These are phyloP conservation scores for Neotragus moschatus DNA, from an alignment of 2,113 vertebrate genomes.

Conservation along the genomic window DNA sequence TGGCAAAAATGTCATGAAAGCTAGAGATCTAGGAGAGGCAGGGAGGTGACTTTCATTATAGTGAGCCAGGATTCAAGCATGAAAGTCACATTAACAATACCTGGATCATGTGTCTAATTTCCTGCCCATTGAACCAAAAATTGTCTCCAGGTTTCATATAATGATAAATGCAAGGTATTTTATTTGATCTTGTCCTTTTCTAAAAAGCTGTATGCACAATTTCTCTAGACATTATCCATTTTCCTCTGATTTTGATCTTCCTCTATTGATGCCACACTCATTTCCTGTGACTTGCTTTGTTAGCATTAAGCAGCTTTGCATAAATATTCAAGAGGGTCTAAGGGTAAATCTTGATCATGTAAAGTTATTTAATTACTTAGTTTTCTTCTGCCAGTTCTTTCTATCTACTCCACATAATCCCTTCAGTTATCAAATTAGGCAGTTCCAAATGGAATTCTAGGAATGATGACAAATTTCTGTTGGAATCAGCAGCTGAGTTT, in stretches of 20 bases:
- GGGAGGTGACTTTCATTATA: not conserved
- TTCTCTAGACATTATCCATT: constrained; percentile 38
- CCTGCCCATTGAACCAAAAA: constrained; percentile 50
- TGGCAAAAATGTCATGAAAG: constrained; percentile 20
- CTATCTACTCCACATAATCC: not conserved
- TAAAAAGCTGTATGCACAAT: not conserved
- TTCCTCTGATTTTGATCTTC: constrained; percentile 34
- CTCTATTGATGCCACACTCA: constrained; percentile 20
- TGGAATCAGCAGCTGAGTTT: not conserved
- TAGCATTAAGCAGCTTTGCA: not conserved
- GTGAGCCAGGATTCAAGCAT: constrained; percentile 6
- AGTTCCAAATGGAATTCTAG: constrained; percentile 22
- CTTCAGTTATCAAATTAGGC: not conserved
- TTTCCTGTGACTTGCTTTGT: constrained; percentile 22
- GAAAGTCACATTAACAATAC: constrained; percentile 41
- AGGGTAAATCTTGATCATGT: not conserved
- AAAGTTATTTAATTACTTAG: not conserved
- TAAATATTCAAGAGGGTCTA: not conserved
- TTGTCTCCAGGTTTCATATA: constrained; percentile 38
- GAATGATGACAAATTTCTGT: not conserved
- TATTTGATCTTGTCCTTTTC: not conserved
- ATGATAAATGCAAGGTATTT: constrained; percentile 41
- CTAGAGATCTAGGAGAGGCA: not conserved
- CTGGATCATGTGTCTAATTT: constrained; percentile 45
- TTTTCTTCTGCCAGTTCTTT: not conserved